A percentile compares a stretch with the other conserved stretches of the same genome.
Conservation (phyloP, 2,113 vertebrate species). For the Tauraco erythrolophus region DNA sequence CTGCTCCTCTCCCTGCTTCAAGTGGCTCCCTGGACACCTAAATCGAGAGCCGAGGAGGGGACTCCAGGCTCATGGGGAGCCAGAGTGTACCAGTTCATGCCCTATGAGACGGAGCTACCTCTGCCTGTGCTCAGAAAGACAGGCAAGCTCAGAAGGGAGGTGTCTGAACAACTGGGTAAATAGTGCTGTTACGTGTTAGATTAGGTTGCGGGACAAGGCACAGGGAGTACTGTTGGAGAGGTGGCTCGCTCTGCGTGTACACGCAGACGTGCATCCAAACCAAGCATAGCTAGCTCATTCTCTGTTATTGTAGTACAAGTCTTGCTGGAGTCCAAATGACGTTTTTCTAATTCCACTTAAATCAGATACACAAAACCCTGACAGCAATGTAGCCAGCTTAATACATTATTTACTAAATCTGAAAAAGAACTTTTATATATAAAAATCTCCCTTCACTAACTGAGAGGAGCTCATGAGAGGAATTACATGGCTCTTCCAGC, state of each 20-base stretch:
- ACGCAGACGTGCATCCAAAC: background rate
- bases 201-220: background rate
- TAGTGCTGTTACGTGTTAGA: background rate
- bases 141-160: background rate
- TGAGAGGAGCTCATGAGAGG: background rate
- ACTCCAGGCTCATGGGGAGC: background rate
- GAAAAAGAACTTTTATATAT: background rate
- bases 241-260: background rate
- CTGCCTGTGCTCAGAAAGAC: background rate
- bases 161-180: background rate
- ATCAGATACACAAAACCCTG: background rate
- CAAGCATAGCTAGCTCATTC: background rate
- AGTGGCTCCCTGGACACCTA: background rate
- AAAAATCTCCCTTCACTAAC: background rate
- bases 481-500: background rate
- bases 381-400: background rate
- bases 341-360: background rate
- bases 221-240: background rate
- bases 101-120: background rate
- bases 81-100: background rate
- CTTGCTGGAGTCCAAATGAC: background rate
- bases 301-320: background rate
- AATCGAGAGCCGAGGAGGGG: background rate
- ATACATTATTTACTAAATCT: background rate
- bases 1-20: background rate